A percentile compares a stretch with the other conserved stretches of the same genome.
Evolutionary conservation across 2,113 vertebrate genomes (phyloP).

Genomic region (Lanius ludovicianus): DNA sequence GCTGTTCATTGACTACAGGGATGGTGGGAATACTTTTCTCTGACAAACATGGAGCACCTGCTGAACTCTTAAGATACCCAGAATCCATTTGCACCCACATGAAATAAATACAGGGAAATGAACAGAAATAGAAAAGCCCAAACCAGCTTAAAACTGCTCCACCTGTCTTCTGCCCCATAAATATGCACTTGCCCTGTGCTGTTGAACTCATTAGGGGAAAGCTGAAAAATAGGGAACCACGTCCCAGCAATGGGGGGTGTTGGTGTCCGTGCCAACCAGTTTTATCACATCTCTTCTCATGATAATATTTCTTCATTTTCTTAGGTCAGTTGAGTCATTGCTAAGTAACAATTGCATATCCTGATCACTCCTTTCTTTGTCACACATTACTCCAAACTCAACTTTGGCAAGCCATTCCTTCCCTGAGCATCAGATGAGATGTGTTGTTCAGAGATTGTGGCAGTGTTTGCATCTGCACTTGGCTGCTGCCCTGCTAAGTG

Average conservation of each 20-base stretch:
- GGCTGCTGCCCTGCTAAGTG: neutral
- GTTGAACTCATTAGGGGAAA: neutral
- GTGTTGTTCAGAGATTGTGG: neutral
- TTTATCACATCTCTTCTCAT: neutral
- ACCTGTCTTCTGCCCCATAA: neutral
- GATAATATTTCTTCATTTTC: neutral
- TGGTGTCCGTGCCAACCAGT: neutral
- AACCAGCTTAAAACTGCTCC: neutral
- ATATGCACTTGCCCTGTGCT: neutral
- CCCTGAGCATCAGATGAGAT: neutral
- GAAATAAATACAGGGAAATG: neutral
- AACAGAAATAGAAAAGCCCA: neutral
- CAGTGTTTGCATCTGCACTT: neutral
- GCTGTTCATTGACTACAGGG: neutral
- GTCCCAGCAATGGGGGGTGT: neutral
- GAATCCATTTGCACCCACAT: neutral
- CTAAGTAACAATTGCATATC: neutral
- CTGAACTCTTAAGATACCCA: neutral
- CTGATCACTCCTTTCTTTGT: neutral
- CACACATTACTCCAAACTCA: neutral
- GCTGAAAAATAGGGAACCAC: neutral
- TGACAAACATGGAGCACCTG: neutral
- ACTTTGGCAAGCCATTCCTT: neutral
- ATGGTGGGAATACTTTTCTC: neutral
- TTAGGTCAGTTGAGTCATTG: neutral